These are phyloP conservation scores for Daboia siamensis DNA, from an alignment of 2,113 vertebrate species.

Conservation along the genomic window DNA sequence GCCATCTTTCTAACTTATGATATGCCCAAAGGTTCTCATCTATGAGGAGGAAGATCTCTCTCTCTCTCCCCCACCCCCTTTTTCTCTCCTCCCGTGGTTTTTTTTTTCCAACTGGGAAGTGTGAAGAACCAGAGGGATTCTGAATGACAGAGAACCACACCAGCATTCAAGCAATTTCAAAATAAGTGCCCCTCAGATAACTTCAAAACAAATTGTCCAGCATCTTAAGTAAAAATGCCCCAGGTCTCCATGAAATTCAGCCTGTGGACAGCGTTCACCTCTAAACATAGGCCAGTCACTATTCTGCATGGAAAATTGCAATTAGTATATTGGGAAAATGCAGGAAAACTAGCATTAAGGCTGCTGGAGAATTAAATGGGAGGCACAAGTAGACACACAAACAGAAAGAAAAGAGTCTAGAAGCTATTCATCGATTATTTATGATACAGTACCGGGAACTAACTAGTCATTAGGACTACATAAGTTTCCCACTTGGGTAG, in stretches of 20 bases:
- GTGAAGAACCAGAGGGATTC: background rate
- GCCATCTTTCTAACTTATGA: no score
- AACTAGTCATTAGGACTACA: background rate
- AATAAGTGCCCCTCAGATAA: background rate
- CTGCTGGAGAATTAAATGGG: background rate
- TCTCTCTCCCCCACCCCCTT: background rate
- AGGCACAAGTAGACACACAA: background rate
- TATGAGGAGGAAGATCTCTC: background rate
- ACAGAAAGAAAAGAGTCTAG: background rate
- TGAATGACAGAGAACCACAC: background rate
- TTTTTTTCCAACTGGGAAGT: background rate
- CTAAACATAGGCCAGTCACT: background rate
- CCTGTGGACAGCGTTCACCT: background rate
- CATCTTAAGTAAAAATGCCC: background rate
- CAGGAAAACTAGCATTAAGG: background rate
- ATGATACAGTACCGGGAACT: background rate
- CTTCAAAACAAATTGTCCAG: background rate
- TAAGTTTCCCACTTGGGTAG: background rate
- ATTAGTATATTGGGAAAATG: background rate
- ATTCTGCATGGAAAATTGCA: background rate
- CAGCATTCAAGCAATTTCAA: background rate
- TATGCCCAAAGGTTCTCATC: background rate
- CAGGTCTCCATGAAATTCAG: background rate
- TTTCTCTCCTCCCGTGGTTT: background rate
- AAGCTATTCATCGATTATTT: background rate